Base-by-base conservation (phyloP, 2,113 vertebrate species). In the Pelmatolapia mariae region DNA sequence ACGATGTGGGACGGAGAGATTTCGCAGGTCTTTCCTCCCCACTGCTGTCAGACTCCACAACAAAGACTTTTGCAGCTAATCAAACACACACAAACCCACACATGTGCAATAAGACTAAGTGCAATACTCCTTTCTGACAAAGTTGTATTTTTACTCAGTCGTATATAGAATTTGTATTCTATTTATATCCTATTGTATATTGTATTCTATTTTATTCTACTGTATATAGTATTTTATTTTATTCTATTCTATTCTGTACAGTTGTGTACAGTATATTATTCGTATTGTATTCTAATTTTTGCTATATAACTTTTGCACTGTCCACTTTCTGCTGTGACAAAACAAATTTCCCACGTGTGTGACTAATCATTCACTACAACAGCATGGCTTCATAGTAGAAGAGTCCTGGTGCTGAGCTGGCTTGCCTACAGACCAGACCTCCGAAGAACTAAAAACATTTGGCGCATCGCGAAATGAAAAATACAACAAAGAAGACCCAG, bases 401-500 rank as follows among this genome's bases (percentile, higher is more conserved):
- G 54, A 57, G 54, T 3, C 54, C 24, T 13, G 24, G 54, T 15
- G 54, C 54, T 56, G 19, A 56, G 19, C 6, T 66, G 10, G 61
- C 10, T n/a, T 66, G 10, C 33, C 19, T 0, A 38, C 63, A n/a
- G 19, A 38, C 33, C 19, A 22, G 11, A 40, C 11, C 7, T 68
- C 2, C 1, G 7, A 68, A 38, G 7, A 68, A 15, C 36, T 24
- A 63, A 40, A 40, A 40, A 24, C 36, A 68, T 9, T 68, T 68
- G 1, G 36, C 0, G 0, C 7, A 13, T 68, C 0, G 7, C 1
- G 0, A 68, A 68, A 15, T 15, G 3, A 68, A 68, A 68, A 68
- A 40, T 40, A 0, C 1, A 40, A 38, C 61, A 38, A 22, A 68
- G 61, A 40, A 68, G 63, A 71, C 12, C 0, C 36, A 71, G 63